A percentile compares a stretch with the other conserved stretches of the same genome.
Evolutionary conservation across 2,797 vertebrate species (phyloP).

Genomic region (Melanotaenia pygmaea): DNA sequence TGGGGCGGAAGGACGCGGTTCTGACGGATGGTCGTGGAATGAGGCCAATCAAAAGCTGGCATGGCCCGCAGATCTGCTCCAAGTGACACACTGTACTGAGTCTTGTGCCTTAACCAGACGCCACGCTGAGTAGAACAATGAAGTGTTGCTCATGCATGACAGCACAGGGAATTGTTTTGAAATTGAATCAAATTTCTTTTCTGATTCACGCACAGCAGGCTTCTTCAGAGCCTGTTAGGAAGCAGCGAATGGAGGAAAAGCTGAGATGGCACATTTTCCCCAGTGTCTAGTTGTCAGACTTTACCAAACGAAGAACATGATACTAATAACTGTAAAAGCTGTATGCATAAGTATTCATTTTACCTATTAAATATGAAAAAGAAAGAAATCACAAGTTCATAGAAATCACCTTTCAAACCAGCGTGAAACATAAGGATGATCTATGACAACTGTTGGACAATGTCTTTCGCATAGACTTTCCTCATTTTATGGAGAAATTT

Average conservation of each 20-base stretch:
- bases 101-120: conserved; percentile 36
- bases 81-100: conserved; percentile 30
- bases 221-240: conserved; percentile 32
- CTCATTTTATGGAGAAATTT: background rate
- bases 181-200: conserved; percentile 57
- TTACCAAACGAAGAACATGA: conserved; percentile 11
- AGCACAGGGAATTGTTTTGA: conserved; percentile 59
- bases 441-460: no score
- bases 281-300: conserved; percentile 17
- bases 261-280: conserved; percentile 11
- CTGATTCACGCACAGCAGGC: conserved; percentile 38
- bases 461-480: background rate
- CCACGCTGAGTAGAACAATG: conserved; percentile 52
- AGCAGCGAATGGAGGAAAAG: conserved; percentile 23
- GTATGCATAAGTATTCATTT: background rate
- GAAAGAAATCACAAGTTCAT: background rate
- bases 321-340: conserved; percentile 12
- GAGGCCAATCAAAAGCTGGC: conserved; percentile 63
- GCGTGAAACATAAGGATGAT: no score
- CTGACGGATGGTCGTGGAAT: conserved; percentile 58
- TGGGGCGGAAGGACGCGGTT: conserved; percentile 43
- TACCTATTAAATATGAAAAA: background rate
- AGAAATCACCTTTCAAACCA: background rate
- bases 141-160: conserved; percentile 53
- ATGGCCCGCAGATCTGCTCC: conserved; percentile 22